A percentile compares a stretch with the other conserved stretches of the same genome.
These are phyloP conservation scores for Porites cylindrica DNA, from an alignment of 92 coral and sea anemone genomes.

Conservation along the genomic window DNA sequence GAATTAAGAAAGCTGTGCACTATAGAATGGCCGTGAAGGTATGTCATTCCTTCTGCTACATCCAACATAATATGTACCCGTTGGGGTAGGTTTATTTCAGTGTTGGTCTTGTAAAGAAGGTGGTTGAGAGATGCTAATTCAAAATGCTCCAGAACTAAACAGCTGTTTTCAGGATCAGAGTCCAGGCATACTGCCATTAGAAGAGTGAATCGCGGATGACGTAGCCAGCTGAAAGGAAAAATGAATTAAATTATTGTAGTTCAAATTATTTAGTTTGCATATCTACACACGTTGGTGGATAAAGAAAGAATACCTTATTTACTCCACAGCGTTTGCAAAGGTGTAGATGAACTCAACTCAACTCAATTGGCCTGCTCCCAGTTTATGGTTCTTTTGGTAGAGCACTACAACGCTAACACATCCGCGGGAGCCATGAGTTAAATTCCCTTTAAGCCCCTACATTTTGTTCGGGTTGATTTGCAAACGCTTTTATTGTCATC, in stretches of 20 bases:
- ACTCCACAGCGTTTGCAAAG: too few relatives aligned
- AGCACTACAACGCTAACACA: too few relatives aligned
- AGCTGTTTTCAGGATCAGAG: constrained; percentile 57
- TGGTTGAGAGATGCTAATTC: constrained; percentile 71
- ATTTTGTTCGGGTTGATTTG: too few relatives aligned
- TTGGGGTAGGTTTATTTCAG: constrained; percentile 58
- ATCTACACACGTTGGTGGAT: too few relatives aligned
- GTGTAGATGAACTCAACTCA: too few relatives aligned
- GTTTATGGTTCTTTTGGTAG: too few relatives aligned
- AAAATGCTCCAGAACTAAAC: constrained; percentile 84
- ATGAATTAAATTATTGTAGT: neutral
- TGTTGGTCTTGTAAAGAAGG: constrained; percentile 73
- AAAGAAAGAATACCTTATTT: too few relatives aligned
- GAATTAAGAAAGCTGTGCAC: constrained; percentile 89
- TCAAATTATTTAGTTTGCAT: too few relatives aligned
- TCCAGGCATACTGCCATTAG: constrained; percentile 87
- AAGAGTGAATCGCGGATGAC: constrained; percentile 80
- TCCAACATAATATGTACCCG: constrained; percentile 69
- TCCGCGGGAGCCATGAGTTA: too few relatives aligned
- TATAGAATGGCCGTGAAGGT: constrained; percentile 68
- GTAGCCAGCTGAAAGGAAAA: constrained; percentile 73
- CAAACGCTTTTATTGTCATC: too few relatives aligned
- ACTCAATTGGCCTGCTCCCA: too few relatives aligned
- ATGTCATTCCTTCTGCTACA: constrained; percentile 84
- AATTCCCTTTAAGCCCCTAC: too few relatives aligned